Evolutionary conservation across 1,140 invertebrate species (phyloP).

Genomic region (Drosophila nannoptera): DNA sequence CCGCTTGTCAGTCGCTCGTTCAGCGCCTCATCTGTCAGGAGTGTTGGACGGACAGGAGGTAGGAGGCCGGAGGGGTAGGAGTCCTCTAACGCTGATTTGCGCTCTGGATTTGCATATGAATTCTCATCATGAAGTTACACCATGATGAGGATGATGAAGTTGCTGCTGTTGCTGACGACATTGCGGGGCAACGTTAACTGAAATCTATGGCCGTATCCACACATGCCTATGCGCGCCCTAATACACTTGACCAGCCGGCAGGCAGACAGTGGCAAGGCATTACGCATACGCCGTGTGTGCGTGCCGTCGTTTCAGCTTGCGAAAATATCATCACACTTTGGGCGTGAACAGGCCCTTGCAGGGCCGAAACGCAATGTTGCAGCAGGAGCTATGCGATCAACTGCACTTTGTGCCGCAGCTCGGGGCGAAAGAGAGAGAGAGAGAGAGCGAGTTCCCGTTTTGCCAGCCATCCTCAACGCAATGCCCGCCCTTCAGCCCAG

Average conservation of each 20-base stretch:
- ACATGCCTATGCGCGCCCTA: background rate
- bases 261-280: constrained; percentile 11
- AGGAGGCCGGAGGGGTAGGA: background rate
- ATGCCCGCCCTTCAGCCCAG: background rate
- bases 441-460: background rate
- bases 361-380: constrained; percentile 17
- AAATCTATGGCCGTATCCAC: constrained; percentile 55
- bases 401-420: constrained; percentile 18
- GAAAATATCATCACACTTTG: constrained; percentile 53
- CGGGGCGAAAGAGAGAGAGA: background rate
- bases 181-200: constrained; percentile 56
- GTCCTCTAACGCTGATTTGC: constrained; percentile 62
- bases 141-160: constrained; percentile 36
- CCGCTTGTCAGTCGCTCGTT: constrained; percentile 18
- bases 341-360: constrained; percentile 34
- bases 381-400: constrained; percentile 28
- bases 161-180: constrained; percentile 42
- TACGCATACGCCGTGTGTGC: constrained; percentile 57
- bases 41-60: background rate
- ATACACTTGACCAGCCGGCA: constrained; percentile 26
- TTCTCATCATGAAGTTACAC: constrained; percentile 57
- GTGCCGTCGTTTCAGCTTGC: constrained; percentile 42
- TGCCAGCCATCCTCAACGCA: constrained; percentile 16
- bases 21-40: constrained; percentile 26
- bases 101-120: constrained; percentile 68